A percentile compares a stretch with the other conserved stretches of the same genome.
Conservation (phyloP, 2,888 invertebrate species). For the Limnephilus rhombicus region DNA sequence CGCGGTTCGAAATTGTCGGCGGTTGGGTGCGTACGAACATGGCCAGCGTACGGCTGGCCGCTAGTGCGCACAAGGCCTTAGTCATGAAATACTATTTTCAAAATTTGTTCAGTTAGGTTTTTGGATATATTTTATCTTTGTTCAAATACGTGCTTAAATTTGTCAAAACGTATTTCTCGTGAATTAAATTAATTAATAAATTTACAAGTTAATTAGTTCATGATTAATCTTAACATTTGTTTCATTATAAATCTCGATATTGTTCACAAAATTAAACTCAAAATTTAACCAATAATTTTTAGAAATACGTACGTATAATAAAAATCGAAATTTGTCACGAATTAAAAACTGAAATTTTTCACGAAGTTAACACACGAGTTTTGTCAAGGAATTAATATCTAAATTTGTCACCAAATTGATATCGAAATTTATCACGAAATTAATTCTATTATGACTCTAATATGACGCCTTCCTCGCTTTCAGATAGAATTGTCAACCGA, state of each 20-base stretch:
- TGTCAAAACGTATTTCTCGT: background rate
- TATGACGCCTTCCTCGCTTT: slow-evolving; percentile 3
- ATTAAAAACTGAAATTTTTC: too few species aligned
- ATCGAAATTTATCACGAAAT: background rate
- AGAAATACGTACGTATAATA: too few species aligned
- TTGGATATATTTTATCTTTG: background rate
- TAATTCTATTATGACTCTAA: background rate
- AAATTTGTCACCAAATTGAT: background rate
- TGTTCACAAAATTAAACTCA: background rate
- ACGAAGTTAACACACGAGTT: too few species aligned
- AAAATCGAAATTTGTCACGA: too few species aligned
- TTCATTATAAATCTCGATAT: background rate
- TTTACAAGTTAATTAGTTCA: too few species aligned
- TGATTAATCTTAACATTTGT: too few species aligned
- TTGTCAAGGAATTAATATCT: background rate
- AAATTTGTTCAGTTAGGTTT: background rate
- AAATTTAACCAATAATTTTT: too few species aligned
- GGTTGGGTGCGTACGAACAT: too few species aligned
- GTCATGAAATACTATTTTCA: background rate
- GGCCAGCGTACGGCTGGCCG: too few species aligned
- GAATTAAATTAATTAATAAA: too few species aligned
- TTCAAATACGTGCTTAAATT: background rate
- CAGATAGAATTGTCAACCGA: slow-evolving; percentile 68
- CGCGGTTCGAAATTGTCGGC: too few species aligned
- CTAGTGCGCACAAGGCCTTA: too few species aligned